Evolutionary conservation across 2,888 invertebrate genomes (phyloP), one percentile per base, ranked within the genome.

Genomic region (Sialis lutaria): DNA sequence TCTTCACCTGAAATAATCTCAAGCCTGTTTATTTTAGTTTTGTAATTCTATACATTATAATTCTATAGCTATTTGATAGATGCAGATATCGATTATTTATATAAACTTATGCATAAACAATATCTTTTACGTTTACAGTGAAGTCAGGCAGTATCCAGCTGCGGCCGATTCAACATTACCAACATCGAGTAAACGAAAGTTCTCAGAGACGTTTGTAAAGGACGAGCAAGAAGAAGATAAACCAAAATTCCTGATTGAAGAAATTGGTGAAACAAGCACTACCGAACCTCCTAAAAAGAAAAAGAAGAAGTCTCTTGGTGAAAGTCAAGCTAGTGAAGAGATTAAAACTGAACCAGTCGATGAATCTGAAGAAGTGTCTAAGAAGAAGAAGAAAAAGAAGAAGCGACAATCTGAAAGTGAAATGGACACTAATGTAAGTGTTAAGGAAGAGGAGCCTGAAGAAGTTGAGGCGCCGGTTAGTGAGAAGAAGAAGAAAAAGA

Each of bases 111-210:
- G 47, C 41, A 37, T 12, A 13, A 34, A 37, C 49, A 32, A 44
- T 50, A 43, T 46, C 44, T 49, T 48, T 13, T 40, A 10, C 7
- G 8, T 47, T 51, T 52, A 51, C 57, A 85, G 90, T 56, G 87
- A 92, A 69, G 77, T 89, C 45, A 72, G 81, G 54, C 77, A 83
- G 37, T 92, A 92, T 67, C 77, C 82, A 42, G 69, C 74, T 6
- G 83, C 80, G 4, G 82, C 77, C 1, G 95, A 95, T 66, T 86
- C 84, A 41, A 90, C 91, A 0, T 62, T 92, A 39, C 76, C 79
- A 22, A 70, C 70, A 52, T 58, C 67, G 0, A 57, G 65, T 5
- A 80, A 80, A 60, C 67, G 80, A 13, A 74, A 75, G 54, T 68
- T 74, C 56, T 71, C 73, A 0, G 73, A 74, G 1, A 67, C 58